Base-by-base conservation (phyloP, 1,140 invertebrate species). In the Papilio polytes region DNA sequence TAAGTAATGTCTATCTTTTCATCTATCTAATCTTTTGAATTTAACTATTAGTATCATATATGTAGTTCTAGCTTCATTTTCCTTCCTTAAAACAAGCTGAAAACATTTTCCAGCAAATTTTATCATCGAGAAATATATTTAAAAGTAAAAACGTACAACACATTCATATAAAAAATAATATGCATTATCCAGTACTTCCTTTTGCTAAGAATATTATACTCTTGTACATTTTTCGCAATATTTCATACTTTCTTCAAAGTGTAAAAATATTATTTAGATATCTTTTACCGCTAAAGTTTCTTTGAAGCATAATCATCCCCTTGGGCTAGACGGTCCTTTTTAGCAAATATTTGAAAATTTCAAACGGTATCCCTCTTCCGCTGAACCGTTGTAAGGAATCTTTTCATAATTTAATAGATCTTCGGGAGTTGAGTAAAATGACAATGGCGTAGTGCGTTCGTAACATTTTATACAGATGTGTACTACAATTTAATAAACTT, bases 261-360 rank as follows among this genome's bases (percentile, higher is more conserved):
- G 63, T 70, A 70, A 70, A 70, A 70, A 70, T 70, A 31, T 70
- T 31, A 70, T 70, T 70, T 31, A 70, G 63, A 70, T 36, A 70
- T 70, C 22, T 70, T 70, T 70, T 70, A 70, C 63, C 63, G 63
- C 63, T 70, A 70, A 63, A 70, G 63, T 70, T 70, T 56, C 82
- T 84, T 82, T 63, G 46, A 76, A 84, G 82, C 80, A 82, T 85
- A 84, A 86, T 86, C 84, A 85, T 82, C 80, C 84, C 74, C 76
- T 81, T 80, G 63, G 70, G 83, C 82, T 82, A 81, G 82, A 80
- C 81, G 82, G 82, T 80, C 81, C 63, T 85, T 70, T 77, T 84
- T 86, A 83, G 84, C 84, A 84, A 84, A 85, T 81, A 81, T 85
- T 82, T 83, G 80, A 83, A 86, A 86, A 86, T 84, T 80, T 70